phyloP scores from a whole-genome alignment of 2,888 invertebrate species.

The Chloromyia formosa region DNA sequence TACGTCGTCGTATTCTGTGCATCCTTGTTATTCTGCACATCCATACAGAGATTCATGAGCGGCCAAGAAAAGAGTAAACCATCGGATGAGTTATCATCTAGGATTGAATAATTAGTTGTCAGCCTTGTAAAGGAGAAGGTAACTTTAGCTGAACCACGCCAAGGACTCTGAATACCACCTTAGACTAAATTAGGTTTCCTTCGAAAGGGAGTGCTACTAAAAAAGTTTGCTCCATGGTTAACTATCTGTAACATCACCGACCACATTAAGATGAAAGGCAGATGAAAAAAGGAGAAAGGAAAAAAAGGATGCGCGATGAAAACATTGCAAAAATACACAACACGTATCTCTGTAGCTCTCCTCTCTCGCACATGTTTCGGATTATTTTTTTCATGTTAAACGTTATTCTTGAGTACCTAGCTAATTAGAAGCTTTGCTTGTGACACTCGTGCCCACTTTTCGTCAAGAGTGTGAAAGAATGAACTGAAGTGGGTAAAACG shows the following conservation, averaged over 20 bases:
- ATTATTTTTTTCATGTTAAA: conserved; percentile 45
- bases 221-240: too few species aligned
- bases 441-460: conserved; percentile 48
- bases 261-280: conserved; percentile 1
- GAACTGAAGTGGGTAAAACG: conserved; percentile 45
- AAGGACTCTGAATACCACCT: not conserved
- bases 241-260: too few species aligned
- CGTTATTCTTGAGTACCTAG: conserved; percentile 47
- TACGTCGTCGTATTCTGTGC: too few species aligned
- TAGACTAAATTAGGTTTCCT: not conserved
- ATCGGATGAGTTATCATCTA: not conserved
- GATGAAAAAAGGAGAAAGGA: not conserved
- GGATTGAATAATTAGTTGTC: conserved; percentile 3
- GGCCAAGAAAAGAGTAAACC: too few species aligned
- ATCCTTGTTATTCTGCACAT: too few species aligned
- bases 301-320: not conserved
- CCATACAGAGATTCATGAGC: too few species aligned
- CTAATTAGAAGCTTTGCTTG: conserved; percentile 50
- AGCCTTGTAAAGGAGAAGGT: not conserved
- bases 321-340: not conserved
- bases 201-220: not conserved
- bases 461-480: conserved; percentile 48
- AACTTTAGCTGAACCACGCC: not conserved
- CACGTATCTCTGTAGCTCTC: not conserved
- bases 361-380: not conserved